phyloP scores from a whole-genome alignment of 2,797 vertebrate genomes.

The Poecilia gillii region DNA sequence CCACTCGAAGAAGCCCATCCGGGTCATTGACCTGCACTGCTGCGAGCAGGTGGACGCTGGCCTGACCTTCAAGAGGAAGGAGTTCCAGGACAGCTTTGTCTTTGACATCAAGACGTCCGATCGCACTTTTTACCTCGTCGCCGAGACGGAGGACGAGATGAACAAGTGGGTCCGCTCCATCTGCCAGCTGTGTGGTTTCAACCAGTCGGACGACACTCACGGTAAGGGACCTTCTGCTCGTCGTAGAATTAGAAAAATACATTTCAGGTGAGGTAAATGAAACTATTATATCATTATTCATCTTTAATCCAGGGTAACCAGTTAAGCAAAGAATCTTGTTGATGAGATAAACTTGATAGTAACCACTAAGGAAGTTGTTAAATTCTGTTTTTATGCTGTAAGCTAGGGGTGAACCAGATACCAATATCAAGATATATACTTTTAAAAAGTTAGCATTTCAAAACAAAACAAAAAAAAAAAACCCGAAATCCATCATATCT shows the following conservation, averaged over 20 bases:
- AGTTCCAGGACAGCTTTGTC: conserved; percentile 97
- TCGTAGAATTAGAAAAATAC: neutral
- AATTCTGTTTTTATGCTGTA: neutral
- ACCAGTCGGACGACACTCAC: conserved; percentile 93
- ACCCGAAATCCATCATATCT: neutral
- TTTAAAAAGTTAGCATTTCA: neutral
- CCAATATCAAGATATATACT: neutral
- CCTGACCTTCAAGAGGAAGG: conserved; percentile 97
- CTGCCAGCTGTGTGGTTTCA: conserved; percentile 98
- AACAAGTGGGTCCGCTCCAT: conserved; percentile 99
- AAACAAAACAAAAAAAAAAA: neutral
- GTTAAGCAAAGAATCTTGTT: neutral
- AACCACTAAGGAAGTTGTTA: neutral
- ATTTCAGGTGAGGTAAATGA: neutral
- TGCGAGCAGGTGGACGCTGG: conserved; percentile 97
- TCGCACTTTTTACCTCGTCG: conserved; percentile 97
- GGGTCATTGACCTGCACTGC: conserved; percentile 96
- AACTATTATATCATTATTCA: neutral
- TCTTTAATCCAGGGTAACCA: neutral
- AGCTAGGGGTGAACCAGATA: neutral
- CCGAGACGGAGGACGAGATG: conserved; percentile 98
- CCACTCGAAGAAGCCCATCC: conserved; percentile 95
- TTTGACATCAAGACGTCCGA: conserved; percentile 99
- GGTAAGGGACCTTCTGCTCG: conserved; percentile 77
- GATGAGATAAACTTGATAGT: neutral